Base-by-base conservation (phyloP, 2,797 vertebrate species). In the Morus bassanus region DNA sequence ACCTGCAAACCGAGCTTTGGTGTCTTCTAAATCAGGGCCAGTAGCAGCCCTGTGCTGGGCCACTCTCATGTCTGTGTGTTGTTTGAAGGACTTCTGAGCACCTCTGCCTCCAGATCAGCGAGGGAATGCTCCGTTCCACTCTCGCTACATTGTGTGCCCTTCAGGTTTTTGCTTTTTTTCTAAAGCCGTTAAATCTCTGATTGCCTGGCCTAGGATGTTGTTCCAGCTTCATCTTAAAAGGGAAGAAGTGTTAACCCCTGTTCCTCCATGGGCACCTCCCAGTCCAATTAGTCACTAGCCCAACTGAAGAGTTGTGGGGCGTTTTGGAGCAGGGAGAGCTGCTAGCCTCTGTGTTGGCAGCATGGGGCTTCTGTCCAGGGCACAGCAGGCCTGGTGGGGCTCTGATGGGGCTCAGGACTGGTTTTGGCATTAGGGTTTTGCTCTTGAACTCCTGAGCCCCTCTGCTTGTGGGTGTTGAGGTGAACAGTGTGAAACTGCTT, bases 71-170 rank as follows among this genome's bases (percentile, higher is more conserved):
- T 53, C 68, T 53, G 21, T 22, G 35, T 76, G 21, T 11, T 87
- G 86, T 74, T 70, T 74, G 91, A 93, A 96, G 69, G 82, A 45
- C 53, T 92, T 95, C 82, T 78, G 81, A 67, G 64, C 53, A 88
- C 57, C 83, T 73, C 63, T 95, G 73, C 72, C 35, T 56, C 73
- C 7, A 2, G 57, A 65, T 35, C 73, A 43, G 69, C 0, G 0
- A 89, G 51, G 61, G 78, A 85, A 75, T 3, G 2, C 84, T 93
- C 61, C 72, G 45, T 95, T 91, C 89, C 87, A 60, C 60, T 85
- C 64, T 77, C 12, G 4, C 45, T 94, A 45, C 41, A 37, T 64
- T 72, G 19, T 65, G 56, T 89, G 79, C 69, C 88, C 77, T 91
- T 95, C 74, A 79, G 74, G 60, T 89, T 89, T 82, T 72, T 83